These are phyloP conservation scores for Ictalurus punctatus DNA, from an alignment of 2,113 vertebrate genomes.

Conservation along the genomic window DNA sequence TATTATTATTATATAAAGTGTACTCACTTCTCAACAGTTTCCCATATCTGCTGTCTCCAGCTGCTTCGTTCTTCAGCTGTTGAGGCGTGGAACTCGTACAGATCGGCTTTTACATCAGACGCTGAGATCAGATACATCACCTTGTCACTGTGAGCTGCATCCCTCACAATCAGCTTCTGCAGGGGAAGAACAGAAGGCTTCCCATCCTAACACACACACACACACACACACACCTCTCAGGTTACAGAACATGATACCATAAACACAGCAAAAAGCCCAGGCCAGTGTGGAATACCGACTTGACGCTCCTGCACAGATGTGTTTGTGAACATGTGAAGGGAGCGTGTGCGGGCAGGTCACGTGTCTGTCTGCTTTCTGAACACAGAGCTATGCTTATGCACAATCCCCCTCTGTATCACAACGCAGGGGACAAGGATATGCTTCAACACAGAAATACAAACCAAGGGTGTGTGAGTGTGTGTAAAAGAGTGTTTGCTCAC, in stretches of 20 bases:
- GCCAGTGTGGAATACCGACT: not conserved
- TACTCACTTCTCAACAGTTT: conserved; percentile 81
- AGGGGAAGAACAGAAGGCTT: conserved; percentile 86
- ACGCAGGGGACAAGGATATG: not conserved
- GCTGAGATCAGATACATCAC: conserved; percentile 91
- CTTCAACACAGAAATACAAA: not conserved
- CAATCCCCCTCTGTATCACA: not conserved
- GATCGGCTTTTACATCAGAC: conserved; percentile 79
- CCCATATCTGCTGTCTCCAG: conserved; percentile 83
- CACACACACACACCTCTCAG: not conserved
- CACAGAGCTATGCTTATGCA: not conserved
- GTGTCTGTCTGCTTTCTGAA: not conserved
- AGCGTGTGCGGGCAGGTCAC: not conserved
- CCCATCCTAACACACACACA: conserved; percentile 76
- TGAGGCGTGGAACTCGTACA: conserved; percentile 88
- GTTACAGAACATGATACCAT: not conserved
- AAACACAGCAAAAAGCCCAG: not conserved
- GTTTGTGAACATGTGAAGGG: not conserved
- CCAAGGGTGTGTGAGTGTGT: not conserved
- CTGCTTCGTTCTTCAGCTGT: conserved; percentile 81
- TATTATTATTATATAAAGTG: not conserved
- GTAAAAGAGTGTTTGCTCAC: conserved; percentile 67
- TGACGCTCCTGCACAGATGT: not conserved
- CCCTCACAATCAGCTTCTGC: conserved; percentile 87
- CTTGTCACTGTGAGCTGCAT: conserved; percentile 88